Conservation (phyloP, 2,113 vertebrate species). For the Xiphorhynchus elegans region DNA sequence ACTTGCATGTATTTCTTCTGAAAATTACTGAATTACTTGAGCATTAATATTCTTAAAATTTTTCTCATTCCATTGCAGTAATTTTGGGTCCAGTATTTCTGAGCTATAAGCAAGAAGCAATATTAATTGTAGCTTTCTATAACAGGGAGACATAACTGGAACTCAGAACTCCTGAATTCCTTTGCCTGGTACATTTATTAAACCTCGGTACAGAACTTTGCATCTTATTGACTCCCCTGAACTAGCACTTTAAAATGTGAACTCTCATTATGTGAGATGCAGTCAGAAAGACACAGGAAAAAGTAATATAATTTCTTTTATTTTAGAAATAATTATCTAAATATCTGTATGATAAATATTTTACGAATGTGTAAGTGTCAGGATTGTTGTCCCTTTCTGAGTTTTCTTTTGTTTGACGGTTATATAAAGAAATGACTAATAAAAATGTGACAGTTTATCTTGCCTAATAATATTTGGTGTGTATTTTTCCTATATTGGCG, state of each 20-base stretch:
- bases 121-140: background rate
- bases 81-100: background rate
- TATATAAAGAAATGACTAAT: background rate
- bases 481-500: background rate
- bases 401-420: background rate
- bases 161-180: background rate
- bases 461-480: background rate
- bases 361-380: background rate
- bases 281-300: background rate
- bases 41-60: background rate
- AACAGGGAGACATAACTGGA: background rate
- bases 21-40: background rate
- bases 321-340: background rate
- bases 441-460: background rate
- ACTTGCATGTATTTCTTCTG: background rate
- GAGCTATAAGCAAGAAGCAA: background rate
- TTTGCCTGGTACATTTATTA: background rate
- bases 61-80: background rate
- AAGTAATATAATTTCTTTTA: background rate
- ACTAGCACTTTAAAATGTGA: background rate
- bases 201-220: background rate
- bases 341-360: background rate
- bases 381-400: background rate
- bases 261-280: background rate
- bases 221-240: background rate